A percentile compares a stretch with the other conserved stretches of the same genome.
Evolutionary conservation across 2,888 invertebrate species (phyloP).

Genomic region (Drosophila flavopinicola): DNA sequence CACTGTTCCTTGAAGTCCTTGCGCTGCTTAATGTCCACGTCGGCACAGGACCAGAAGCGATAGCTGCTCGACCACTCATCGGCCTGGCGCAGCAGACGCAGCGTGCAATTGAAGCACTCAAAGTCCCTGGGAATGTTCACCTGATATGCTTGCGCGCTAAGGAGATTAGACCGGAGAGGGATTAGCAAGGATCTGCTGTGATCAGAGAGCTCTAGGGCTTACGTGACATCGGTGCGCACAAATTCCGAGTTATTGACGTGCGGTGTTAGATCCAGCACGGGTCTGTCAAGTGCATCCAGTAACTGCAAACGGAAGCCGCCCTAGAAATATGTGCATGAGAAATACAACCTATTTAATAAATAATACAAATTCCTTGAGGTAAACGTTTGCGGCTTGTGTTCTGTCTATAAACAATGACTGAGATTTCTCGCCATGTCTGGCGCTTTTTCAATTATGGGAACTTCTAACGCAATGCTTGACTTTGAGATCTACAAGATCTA

Average conservation of each 20-base stretch:
- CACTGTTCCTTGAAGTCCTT: conserved; percentile 93
- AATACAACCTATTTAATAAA: conserved; percentile 34
- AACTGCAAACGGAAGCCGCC: conserved; percentile 96
- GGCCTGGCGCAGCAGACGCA: conserved; percentile 95
- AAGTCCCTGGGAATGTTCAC: conserved; percentile 93
- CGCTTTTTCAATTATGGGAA: conserved; percentile 66
- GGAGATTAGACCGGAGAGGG: conserved; percentile 36
- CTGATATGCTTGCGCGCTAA: conserved; percentile 92
- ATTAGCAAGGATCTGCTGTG: neutral
- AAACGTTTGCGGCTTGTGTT: neutral
- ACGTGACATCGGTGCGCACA: conserved; percentile 94
- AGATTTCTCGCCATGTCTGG: conserved; percentile 48
- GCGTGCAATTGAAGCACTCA: conserved; percentile 94
- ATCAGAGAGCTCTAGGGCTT: conserved; percentile 84
- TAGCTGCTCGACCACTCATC: conserved; percentile 94
- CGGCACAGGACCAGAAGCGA: conserved; percentile 97
- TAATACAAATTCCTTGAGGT: conserved; percentile 7
- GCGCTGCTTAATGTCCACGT: conserved; percentile 92
- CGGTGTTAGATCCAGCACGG: conserved; percentile 93
- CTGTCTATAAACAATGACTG: conserved; percentile 64
- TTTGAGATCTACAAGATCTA: conserved; percentile 33
- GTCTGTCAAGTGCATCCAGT: conserved; percentile 92
- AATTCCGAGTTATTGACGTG: conserved; percentile 92
- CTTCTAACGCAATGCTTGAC: conserved; percentile 60
- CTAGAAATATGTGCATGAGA: conserved; percentile 86